phyloP scores from a whole-genome alignment of 1,140 invertebrate genomes.

The Eriocheir sinensis region DNA sequence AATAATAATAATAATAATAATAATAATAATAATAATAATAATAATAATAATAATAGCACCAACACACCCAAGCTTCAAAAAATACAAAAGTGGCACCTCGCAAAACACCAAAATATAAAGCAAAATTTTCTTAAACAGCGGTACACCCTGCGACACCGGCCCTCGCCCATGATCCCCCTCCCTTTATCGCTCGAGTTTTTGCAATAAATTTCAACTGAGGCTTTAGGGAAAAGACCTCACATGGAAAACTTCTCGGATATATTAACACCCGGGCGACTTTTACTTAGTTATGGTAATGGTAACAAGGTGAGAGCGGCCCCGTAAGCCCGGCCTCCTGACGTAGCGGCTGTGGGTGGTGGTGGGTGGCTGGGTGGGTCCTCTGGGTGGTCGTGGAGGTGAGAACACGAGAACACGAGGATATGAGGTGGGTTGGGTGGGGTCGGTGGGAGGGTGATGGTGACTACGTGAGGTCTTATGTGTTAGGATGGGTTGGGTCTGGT shows the following conservation, averaged over 20 bases:
- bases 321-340: not conserved
- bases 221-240: constrained; percentile 15
- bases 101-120: not conserved
- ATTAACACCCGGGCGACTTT: constrained; percentile 13
- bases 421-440: no score
- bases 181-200: constrained; percentile 6
- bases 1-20: no score
- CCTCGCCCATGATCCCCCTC: not conserved
- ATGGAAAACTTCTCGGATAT: constrained; percentile 25
- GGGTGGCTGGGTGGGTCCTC: no score
- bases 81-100: not conserved
- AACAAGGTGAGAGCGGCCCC: not conserved
- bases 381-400: not conserved
- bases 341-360: not conserved
- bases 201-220: constrained; percentile 24
- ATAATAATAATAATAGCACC: no score
- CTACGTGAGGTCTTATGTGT: not conserved
- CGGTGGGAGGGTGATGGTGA: not conserved
- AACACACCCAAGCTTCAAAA: no score
- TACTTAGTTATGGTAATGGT: constrained; percentile 25
- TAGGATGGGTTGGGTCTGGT: no score
- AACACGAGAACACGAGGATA: no score
- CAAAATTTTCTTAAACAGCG: constrained; percentile 15
- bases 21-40: no score
- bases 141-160: not conserved